Evolutionary conservation across 1,140 invertebrate species (phyloP), one percentile per base, ranked within the genome.

Genomic region (Notospermus geniculatus): DNA sequence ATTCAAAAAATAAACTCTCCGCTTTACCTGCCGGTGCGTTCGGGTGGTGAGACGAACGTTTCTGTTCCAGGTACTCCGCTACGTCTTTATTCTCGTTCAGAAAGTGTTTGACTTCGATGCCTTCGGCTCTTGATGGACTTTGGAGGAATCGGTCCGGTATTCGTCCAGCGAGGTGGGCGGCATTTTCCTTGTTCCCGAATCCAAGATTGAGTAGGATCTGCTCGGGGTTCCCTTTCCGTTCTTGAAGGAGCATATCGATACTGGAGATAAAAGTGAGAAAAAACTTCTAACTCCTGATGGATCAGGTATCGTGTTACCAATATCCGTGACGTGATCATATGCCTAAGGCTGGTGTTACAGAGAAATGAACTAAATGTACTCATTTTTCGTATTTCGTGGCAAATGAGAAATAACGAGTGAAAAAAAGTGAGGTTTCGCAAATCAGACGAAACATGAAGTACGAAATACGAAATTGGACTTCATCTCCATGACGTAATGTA

Each of bases 201-300:
- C 46, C 46, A 27, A 50, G 46, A 50, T 50, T 50, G 5, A 50
- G n/a, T 50, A 50, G 46, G 4, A 50, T 50, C n/a, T 50, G 19
- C n/a, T 50, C 46, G 5, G 46, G 46, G 46, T 50, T n/a, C n/a
- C 46, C 46, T n/a, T 50, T 50, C 25, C 46, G 46, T 27, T 50
- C 46, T 19, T 50, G 19, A 19, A 50, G 25, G 5, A 50, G 46
- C 4, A 50, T n/a, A 4, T 50, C 46, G n/a, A 50, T n/a, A n/a
- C 46, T 50, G n/a, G 19, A 50, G n/a, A 7, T 36, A 7, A 7
- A 50, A 50, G n/a, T n/a, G n/a, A n/a, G n/a, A n/a, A n/a, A n/a
- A n/a, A n/a, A n/a, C n/a, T n/a, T n/a, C n/a, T n/a, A n/a, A n/a
- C n/a, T n/a, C n/a, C n/a, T n/a, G n/a, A n/a, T n/a, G n/a, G n/a